A percentile compares a stretch with the other conserved stretches of the same genome.
Conservation (phyloP, 2,113 vertebrate genomes). For the Phyllostomus discolor region DNA sequence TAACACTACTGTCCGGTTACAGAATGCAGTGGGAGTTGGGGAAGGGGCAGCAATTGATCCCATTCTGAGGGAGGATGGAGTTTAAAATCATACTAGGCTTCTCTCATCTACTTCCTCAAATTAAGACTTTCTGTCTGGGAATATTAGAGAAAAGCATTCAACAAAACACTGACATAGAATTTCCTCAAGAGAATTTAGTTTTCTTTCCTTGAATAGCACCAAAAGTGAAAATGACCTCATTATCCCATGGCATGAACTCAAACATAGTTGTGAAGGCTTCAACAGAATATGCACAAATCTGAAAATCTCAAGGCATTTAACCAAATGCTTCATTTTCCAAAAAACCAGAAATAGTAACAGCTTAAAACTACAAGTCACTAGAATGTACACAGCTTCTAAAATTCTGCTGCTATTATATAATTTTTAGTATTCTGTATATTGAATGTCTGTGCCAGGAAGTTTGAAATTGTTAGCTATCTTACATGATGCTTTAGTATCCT, state of each 20-base stretch:
- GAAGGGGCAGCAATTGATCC: not conserved
- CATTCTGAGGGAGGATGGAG: not conserved
- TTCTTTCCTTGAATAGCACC: not conserved
- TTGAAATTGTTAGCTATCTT: constrained; percentile 9
- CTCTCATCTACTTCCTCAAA: not conserved
- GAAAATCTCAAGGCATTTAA: not conserved
- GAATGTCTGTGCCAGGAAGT: constrained; percentile 20
- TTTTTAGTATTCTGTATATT: not conserved
- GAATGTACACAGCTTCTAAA: not conserved
- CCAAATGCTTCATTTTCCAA: not conserved
- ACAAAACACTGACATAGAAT: not conserved
- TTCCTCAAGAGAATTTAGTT: not conserved
- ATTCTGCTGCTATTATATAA: not conserved
- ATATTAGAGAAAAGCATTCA: not conserved
- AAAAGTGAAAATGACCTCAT: constrained; percentile 16
- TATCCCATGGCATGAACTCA: not conserved
- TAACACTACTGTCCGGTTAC: not conserved
- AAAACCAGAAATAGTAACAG: not conserved
- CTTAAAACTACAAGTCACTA: not conserved
- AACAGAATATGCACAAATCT: not conserved
- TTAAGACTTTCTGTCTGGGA: not conserved
- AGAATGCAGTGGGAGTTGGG: not conserved
- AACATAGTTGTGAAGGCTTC: not conserved
- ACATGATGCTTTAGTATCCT: not conserved
- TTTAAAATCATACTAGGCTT: not conserved